Evolutionary conservation across 2,797 vertebrate genomes (phyloP).

Genomic region (Muscicapa comitata): DNA sequence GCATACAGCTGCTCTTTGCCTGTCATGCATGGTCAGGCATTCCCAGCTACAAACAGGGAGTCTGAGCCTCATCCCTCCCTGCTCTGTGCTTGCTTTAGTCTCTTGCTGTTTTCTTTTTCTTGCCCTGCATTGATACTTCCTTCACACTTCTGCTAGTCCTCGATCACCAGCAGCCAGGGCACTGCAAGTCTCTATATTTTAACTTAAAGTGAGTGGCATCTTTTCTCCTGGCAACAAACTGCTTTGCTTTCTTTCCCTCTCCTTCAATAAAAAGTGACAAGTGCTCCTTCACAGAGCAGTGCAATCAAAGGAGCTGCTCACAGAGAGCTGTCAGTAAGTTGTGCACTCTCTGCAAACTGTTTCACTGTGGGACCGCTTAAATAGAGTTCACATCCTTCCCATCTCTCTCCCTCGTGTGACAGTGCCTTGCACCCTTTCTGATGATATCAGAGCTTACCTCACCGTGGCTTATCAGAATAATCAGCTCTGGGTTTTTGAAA

Average conservation of each 20-base stretch:
- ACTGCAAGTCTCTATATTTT: conserved; percentile 33
- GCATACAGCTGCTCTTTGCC: not conserved
- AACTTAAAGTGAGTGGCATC: conserved; percentile 23
- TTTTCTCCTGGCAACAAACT: conserved; percentile 45
- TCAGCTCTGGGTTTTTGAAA: not conserved
- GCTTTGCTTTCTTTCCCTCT: conserved; percentile 38
- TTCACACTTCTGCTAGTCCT: conserved; percentile 1
- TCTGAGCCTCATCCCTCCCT: not conserved
- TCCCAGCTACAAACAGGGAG: not conserved
- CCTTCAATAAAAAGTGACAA: conserved; percentile 44
- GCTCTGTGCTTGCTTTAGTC: not conserved
- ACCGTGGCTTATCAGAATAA: not conserved
- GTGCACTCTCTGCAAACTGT: not conserved
- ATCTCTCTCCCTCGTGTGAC: not conserved
- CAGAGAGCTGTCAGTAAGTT: not conserved
- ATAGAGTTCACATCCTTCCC: conserved; percentile 17
- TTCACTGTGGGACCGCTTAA: not conserved
- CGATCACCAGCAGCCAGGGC: not conserved
- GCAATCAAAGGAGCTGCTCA: conserved; percentile 23
- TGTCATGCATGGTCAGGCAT: not conserved
- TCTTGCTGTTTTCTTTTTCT: not conserved
- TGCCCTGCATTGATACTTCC: not conserved
- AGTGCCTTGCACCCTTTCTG: not conserved
- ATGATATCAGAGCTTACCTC: not conserved
- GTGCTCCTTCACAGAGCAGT: conserved; percentile 13